phyloP scores from a whole-genome alignment of 1,140 invertebrate genomes.

The Apocrypta bakeri region DNA sequence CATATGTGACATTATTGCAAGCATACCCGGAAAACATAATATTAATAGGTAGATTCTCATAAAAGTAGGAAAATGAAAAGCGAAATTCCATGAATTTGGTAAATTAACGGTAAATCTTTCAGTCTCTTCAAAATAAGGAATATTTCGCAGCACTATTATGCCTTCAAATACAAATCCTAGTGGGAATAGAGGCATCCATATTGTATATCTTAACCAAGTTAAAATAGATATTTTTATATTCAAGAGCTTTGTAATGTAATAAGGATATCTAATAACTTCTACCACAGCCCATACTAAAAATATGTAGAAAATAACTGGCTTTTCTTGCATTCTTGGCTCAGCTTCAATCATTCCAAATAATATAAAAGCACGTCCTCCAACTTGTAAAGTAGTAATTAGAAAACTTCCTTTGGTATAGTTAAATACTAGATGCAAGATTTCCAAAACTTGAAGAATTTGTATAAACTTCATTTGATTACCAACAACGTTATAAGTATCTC shows the following conservation, averaged over 20 bases:
- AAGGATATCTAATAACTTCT: constrained; percentile 93
- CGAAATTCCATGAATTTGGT: constrained; percentile 90
- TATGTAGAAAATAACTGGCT: constrained; percentile 90
- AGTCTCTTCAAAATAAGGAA: constrained; percentile 93
- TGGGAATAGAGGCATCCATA: constrained; percentile 95
- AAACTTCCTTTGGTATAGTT: constrained; percentile 88
- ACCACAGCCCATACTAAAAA: constrained; percentile 87
- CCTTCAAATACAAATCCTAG: constrained; percentile 92
- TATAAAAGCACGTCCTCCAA: constrained; percentile 85
- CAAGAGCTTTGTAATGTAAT: constrained; percentile 88
- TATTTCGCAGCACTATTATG: constrained; percentile 85
- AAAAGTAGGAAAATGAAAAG: constrained; percentile 89
- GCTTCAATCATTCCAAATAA: constrained; percentile 89
- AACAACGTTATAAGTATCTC: constrained; percentile 83
- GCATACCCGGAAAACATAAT: constrained; percentile 83
- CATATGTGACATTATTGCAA: constrained; percentile 88
- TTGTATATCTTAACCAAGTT: constrained; percentile 94
- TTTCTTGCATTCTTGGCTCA: constrained; percentile 89
- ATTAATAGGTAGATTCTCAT: constrained; percentile 87
- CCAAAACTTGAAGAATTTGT: constrained; percentile 88
- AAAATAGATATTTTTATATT: constrained; percentile 84
- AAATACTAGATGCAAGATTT: constrained; percentile 92
- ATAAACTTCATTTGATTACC: constrained; percentile 88
- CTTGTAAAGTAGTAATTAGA: constrained; percentile 81
- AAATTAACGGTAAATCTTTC: constrained; percentile 83